Evolutionary conservation across 2,888 invertebrate genomes (phyloP).

Genomic region (Hydraecia micacea): DNA sequence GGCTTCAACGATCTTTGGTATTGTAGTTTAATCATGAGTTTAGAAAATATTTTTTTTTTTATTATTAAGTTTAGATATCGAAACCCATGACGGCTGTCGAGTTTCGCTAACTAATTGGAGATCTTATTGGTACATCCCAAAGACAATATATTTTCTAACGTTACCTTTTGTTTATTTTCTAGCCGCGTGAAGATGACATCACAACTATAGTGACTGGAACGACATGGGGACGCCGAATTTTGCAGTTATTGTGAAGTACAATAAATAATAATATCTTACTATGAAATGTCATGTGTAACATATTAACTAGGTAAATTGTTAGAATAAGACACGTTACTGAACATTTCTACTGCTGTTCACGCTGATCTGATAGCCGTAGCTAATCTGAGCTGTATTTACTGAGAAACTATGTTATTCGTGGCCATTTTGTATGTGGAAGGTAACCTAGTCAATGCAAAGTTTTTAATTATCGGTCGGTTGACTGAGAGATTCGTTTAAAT

Average conservation of each 20-base stretch:
- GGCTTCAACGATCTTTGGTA: background rate
- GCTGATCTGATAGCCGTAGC: slow-evolving; percentile 38
- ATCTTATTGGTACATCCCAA: background rate
- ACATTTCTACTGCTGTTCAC: slow-evolving; percentile 3
- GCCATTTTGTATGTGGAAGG: slow-evolving; percentile 29
- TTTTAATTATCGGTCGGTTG: slow-evolving; percentile 39
- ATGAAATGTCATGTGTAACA: slow-evolving; percentile 19
- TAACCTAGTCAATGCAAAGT: slow-evolving; percentile 56
- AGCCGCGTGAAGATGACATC: slow-evolving; percentile 39
- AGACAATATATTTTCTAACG: background rate
- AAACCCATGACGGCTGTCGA: background rate
- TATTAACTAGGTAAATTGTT: slow-evolving; percentile 15
- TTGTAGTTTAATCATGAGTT: background rate
- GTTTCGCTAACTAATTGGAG: too few relatives aligned
- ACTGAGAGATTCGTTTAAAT: slow-evolving; percentile 28
- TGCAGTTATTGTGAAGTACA: slow-evolving; percentile 21
- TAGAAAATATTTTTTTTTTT: background rate
- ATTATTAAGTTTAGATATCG: background rate
- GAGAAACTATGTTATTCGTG: slow-evolving; percentile 12
- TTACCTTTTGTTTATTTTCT: background rate
- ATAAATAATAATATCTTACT: slow-evolving; percentile 30
- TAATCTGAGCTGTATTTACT: slow-evolving; percentile 18
- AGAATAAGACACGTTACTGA: slow-evolving; percentile 20
- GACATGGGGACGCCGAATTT: slow-evolving; percentile 29
- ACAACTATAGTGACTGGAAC: slow-evolving; percentile 41